Evolutionary conservation across 1,140 invertebrate genomes (phyloP).

Genomic region (Tetraneura akinire): DNA sequence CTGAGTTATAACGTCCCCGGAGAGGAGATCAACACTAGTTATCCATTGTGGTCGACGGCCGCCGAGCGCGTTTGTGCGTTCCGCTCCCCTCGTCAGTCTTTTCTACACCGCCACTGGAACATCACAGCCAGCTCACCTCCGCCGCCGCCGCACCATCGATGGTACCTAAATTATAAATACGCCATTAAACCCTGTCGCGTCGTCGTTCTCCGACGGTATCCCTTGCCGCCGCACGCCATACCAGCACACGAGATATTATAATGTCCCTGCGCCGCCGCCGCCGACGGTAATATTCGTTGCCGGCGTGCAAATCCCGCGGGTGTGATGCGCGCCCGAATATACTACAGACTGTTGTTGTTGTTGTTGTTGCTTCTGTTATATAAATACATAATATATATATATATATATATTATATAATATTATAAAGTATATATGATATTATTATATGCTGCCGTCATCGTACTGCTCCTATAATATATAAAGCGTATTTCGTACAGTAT

Average conservation of each 20-base stretch:
- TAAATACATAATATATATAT: too few species aligned
- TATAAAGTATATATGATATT: too few species aligned
- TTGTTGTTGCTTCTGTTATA: too few species aligned
- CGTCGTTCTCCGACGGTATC: neutral
- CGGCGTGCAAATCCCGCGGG: slow-evolving; percentile 40
- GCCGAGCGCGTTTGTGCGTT: neutral
- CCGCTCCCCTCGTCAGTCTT: neutral
- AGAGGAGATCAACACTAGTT: slow-evolving; percentile 51
- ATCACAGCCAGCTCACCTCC: neutral
- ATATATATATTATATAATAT: too few species aligned
- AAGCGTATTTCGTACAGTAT: too few species aligned
- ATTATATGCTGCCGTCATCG: too few species aligned
- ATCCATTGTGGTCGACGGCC: slow-evolving; percentile 47
- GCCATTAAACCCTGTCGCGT: slow-evolving; percentile 49
- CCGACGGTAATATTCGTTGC: neutral
- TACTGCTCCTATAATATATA: too few species aligned
- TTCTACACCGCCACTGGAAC: neutral
- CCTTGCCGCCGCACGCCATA: slow-evolving; percentile 12
- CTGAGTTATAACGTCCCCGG: slow-evolving; percentile 50
- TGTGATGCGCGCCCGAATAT: slow-evolving; percentile 36
- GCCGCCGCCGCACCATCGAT: neutral
- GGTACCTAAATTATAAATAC: slow-evolving; percentile 49
- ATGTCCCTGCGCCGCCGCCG: slow-evolving; percentile 26
- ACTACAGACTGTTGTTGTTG: too few species aligned
- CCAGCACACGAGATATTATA: neutral